Base-by-base conservation (phyloP, 2,113 vertebrate species). In the Protobothrops flavoviridis region DNA sequence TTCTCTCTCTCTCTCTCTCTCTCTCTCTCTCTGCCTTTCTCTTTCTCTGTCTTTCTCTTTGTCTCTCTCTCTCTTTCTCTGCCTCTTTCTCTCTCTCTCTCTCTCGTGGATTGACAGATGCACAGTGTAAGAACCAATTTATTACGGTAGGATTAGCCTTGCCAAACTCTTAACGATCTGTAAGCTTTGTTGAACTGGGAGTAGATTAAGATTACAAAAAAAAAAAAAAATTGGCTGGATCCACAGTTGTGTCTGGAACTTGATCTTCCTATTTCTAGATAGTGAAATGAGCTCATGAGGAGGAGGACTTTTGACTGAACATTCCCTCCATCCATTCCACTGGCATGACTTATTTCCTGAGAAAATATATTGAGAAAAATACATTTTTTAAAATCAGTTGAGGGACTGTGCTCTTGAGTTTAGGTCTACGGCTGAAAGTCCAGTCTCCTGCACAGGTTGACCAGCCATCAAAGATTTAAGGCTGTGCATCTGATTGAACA, bases 1-100 rank as follows among this genome's bases (percentile, higher is more conserved):
- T 74, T 21, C 8, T 9, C 20, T 3, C 33, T 5, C 55, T 20
- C 17, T 15, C 13, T 55, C 15, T 12, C 53, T 55, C 15, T 55
- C 15, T 12, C 13, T 55, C 15, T 24, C 2, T 23, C 59, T 55
- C 15, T n/a, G n/a, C n/a, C n/a, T n/a, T n/a, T 11, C 53, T 55
- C 3, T 55, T 3, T 11, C 53, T 55, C 15, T 24, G 0, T 0
- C n/a, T 4, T 0, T 3, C 9, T 10, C 26, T 33, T 0, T 3
- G 6, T 6, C n/a, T 24, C 61, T 39, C 69, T 39, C 39, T 4
- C 1, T 39, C 39, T 39, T 39, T 39, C 39, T 39, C 39, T 39
- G 39, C 39, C 39, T 39, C 39, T 39, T 39, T 39, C 39, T 3
- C 9, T 10, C 26, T 33, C 1, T 3, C 15, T 5, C n/a, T 24